Evolutionary conservation across 2,113 vertebrate genomes (phyloP), one percentile per base, ranked within the genome.

Genomic region (Campylomormyrus tamandua): DNA sequence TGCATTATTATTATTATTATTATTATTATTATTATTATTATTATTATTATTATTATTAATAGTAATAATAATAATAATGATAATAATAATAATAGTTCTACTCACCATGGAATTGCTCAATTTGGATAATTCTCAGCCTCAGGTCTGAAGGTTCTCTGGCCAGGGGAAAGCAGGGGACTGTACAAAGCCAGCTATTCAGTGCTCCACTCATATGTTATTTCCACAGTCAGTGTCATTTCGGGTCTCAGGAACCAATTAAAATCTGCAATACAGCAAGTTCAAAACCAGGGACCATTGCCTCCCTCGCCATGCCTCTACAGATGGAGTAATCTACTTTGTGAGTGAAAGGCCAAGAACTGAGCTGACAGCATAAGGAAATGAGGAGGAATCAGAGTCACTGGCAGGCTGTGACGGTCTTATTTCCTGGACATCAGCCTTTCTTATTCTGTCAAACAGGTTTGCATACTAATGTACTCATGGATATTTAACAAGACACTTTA

Each of bases 191-290:
- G 17, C 35, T 19, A 42, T 39, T 42, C 35, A 19, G 10, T 80
- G 31, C 15, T 80, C 74, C 35, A 42, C 6, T 42, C 35, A 7
- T 13, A 77, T 80, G 74, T 80, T 80, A 17, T 80, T 80, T 80
- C 74, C 74, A 80, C 13, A 3, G 74, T 80, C 19, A 80, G 74
- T 80, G 35, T 80, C 74, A 80, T 77, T 39, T 77, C 2, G 15
- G 70, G 70, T 66, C 58, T 66, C 62, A 70, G 62, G 62, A 70
- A 80, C 74, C 13, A 80, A 80, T 80, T 80, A 80, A 80, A 80
- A 42, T 80, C 35, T 70, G 62, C 62, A 70, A 70, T 70, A 31
- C n/a, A 70, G 27, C 62, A 31, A 80, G 31, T 80, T 80, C 35
- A 84, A 45, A 84, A 48, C 21, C 83, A 48, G 21, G 45, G 21